Base-by-base conservation (phyloP, 2,113 vertebrate genomes). In the Anser brachyrhynchus region DNA sequence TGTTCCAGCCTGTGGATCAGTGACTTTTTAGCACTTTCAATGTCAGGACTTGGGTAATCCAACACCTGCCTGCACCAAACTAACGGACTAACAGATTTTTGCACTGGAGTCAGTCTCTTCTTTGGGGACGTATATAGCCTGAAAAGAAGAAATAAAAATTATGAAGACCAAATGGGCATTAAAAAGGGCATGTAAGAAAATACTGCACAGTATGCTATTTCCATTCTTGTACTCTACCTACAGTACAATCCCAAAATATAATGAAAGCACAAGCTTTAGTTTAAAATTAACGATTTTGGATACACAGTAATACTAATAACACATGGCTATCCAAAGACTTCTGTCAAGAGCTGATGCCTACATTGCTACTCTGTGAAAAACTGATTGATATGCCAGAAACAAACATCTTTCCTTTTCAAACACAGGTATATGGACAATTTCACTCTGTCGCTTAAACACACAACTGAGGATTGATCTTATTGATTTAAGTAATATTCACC, bases 61-160 rank as follows among this genome's bases (percentile, higher is more conserved):
- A 99, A 93, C 71, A 99, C 99, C 94, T 99, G 98, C 79, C 99
- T 98, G 97, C 99, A 99, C 99, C 99, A 99, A 96, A 99, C 98
- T 22, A 99, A 97, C 1, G 99, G 99, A 96, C 98, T 99, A 93
- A 99, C 96, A n/a, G 97, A 97, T 97, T 99, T 99, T 96, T 99
- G 99, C 81, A 98, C 81, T 71, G 99, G 98, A 87, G 98, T 99
- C 96, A 98, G 92, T 96, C 98, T 98, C 97, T 99, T 98, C 97
- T 99, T 99, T 58, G 99, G 98, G 97, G 98, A 98, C 9, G 98
- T 98, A 87, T 99, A 99, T 21, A 99, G 97, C 99, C 99, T 99
- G 88, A 77, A 95, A 97, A 88, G 84, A 73, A 96, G 18, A 64
- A 73, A 70, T 29, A 67, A 65, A 14, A 3, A 25, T 15, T 54